A percentile compares a stretch with the other conserved stretches of the same genome.
Evolutionary conservation across 2,797 vertebrate species (phyloP).

Genomic region (Loris lydekkerianus): DNA sequence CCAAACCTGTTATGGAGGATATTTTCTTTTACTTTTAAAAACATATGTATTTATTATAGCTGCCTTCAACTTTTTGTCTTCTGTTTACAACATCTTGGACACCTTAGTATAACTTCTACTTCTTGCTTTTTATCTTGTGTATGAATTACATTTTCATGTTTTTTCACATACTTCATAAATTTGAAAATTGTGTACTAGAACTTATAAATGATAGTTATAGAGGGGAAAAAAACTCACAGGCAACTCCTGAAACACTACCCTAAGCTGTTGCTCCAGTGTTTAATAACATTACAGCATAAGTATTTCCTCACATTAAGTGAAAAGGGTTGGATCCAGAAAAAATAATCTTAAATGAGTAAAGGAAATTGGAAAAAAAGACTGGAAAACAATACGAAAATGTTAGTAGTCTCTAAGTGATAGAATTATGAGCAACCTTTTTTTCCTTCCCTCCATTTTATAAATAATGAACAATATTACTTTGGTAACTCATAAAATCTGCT

Average conservation of each 20-base stretch:
- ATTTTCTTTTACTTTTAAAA: too few species aligned
- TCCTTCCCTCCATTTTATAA: conserved; percentile 44
- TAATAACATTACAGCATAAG: not conserved
- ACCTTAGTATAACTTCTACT: too few species aligned
- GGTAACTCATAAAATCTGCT: not conserved
- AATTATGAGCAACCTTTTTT: conserved; percentile 5
- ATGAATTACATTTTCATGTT: too few species aligned
- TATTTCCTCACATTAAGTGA: conserved; percentile 11
- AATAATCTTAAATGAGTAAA: conserved; percentile 32
- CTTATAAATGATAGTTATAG: too few species aligned
- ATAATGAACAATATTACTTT: conserved; percentile 55
- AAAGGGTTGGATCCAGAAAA: not conserved
- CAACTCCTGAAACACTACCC: not conserved
- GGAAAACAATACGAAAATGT: conserved; percentile 1
- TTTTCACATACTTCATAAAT: too few species aligned
- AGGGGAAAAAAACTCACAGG: not conserved
- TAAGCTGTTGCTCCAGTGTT: not conserved
- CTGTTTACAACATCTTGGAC: too few species aligned
- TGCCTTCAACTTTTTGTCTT: too few species aligned
- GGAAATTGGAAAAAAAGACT: not conserved
- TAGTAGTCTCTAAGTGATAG: not conserved
- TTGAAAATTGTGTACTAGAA: too few species aligned
- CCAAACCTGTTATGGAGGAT: too few species aligned
- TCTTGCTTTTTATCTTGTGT: too few species aligned
- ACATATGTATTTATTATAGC: too few species aligned